A percentile compares a stretch with the other conserved stretches of the same genome.
Conservation (phyloP, 2,888 invertebrate genomes). For the Drosophila antonietae region DNA sequence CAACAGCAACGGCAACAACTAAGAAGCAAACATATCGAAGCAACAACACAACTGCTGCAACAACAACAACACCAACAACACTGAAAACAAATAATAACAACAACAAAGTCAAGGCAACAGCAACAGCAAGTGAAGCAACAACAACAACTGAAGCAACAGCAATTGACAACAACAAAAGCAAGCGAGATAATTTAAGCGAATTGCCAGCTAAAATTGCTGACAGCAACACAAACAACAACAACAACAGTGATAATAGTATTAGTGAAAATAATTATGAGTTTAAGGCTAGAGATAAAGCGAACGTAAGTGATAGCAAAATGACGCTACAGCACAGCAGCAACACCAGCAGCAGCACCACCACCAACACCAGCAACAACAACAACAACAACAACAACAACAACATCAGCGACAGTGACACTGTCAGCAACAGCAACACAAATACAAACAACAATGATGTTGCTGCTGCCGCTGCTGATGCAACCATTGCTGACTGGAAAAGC, state of each 20-base stretch:
- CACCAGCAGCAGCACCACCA: constrained; percentile 18
- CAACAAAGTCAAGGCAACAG: constrained; percentile 42
- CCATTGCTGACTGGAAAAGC: constrained; percentile 82
- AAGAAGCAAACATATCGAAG: constrained; percentile 81
- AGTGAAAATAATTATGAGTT: constrained; percentile 78
- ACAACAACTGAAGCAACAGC: constrained; percentile 41
- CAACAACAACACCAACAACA: constrained; percentile 56
- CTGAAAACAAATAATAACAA: constrained; percentile 47
- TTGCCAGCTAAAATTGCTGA: constrained; percentile 41
- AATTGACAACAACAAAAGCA: constrained; percentile 48
- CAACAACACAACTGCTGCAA: constrained; percentile 46
- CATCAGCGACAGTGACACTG: constrained; percentile 10
- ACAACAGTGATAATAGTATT: constrained; percentile 80
- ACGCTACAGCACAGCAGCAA: constrained; percentile 68
- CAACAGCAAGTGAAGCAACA: constrained; percentile 46
- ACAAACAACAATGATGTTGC: constrained; percentile 6
- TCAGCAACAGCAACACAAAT: constrained; percentile 9
- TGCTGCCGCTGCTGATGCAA: constrained; percentile 28
- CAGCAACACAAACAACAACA: constrained; percentile 58
- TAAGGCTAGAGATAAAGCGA: constrained; percentile 75
- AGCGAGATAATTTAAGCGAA: constrained; percentile 51
- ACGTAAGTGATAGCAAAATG: constrained; percentile 80
- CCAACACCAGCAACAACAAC: constrained; percentile 5
- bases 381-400: constrained; percentile 4
- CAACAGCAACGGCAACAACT: constrained; percentile 49